A percentile compares a stretch with the other conserved stretches of the same genome.
These are phyloP conservation scores for Melanostoma mellinum DNA, from an alignment of 2,888 invertebrate genomes.

Conservation along the genomic window DNA sequence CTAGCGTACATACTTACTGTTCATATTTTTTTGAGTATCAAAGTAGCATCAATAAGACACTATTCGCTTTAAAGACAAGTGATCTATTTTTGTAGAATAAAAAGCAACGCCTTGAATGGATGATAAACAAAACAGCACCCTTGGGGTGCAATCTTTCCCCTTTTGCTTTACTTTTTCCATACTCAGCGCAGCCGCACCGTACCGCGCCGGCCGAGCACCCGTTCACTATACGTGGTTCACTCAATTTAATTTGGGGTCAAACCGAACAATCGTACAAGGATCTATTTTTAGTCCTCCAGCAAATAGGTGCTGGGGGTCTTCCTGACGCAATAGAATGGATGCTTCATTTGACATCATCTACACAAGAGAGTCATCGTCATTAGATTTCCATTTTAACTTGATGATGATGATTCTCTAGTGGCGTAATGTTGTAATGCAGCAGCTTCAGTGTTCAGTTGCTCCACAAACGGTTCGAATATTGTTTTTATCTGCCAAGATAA, in stretches of 20 bases:
- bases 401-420: slow-evolving; percentile 15
- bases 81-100: background rate
- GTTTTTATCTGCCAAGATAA: slow-evolving; percentile 71
- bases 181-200: background rate
- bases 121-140: slow-evolving; percentile 68
- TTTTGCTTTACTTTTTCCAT: slow-evolving; percentile 26
- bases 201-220: slow-evolving; percentile 10
- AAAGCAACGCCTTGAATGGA: slow-evolving; percentile 52
- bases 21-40: too few species aligned
- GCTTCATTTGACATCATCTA: slow-evolving; percentile 70
- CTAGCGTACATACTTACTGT: too few species aligned
- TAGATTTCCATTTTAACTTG: slow-evolving; percentile 53
- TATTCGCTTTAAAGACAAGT: too few species aligned
- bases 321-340: slow-evolving; percentile 69
- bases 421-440: slow-evolving; percentile 30
- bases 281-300: slow-evolving; percentile 56
- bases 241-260: slow-evolving; percentile 70
- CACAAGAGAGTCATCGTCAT: slow-evolving; percentile 57
- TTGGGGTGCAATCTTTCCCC: slow-evolving; percentile 69
- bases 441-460: slow-evolving; percentile 34
- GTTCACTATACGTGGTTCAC: slow-evolving; percentile 42
- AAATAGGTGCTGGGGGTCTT: slow-evolving; percentile 72
- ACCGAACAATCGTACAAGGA: slow-evolving; percentile 43
- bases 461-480: slow-evolving; percentile 58
- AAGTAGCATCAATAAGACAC: too few species aligned